Conservation (phyloP, 2,113 vertebrate species). For the Microcebus lehilahytsara region DNA sequence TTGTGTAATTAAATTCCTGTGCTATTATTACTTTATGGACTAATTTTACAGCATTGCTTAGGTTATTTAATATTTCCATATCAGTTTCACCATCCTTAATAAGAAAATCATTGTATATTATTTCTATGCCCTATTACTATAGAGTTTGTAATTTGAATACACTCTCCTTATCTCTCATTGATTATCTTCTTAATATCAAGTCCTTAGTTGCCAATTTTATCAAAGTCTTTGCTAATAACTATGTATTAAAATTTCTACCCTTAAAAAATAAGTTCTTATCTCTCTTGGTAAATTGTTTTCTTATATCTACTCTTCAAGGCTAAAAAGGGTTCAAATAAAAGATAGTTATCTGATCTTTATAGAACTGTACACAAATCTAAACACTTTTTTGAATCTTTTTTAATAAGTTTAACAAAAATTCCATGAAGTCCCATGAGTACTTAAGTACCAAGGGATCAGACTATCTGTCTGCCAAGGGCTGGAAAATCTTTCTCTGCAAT, state of each 20-base stretch:
- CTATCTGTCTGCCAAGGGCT: background rate
- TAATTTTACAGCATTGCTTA: conserved; percentile 62
- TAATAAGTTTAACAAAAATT: background rate
- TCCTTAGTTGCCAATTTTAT: background rate
- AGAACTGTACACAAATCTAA: background rate
- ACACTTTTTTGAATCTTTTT: background rate
- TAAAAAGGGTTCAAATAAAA: background rate
- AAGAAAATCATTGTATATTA: background rate
- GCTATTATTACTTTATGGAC: conserved; percentile 66
- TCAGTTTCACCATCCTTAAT: background rate
- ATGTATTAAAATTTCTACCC: background rate
- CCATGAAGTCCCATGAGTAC: background rate
- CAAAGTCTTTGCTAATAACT: background rate
- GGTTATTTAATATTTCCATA: conserved; percentile 65
- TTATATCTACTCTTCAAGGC: background rate
- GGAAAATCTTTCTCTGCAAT: background rate
- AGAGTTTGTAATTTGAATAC: background rate
- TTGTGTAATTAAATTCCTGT: conserved; percentile 72
- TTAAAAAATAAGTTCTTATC: background rate
- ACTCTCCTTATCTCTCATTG: background rate
- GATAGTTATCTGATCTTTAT: background rate
- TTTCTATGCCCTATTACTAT: background rate
- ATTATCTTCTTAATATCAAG: background rate
- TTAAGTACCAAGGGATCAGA: background rate
- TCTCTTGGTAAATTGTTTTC: background rate